Conservation (phyloP, 2,888 invertebrate species). For the Nemotelus pantherinus region DNA sequence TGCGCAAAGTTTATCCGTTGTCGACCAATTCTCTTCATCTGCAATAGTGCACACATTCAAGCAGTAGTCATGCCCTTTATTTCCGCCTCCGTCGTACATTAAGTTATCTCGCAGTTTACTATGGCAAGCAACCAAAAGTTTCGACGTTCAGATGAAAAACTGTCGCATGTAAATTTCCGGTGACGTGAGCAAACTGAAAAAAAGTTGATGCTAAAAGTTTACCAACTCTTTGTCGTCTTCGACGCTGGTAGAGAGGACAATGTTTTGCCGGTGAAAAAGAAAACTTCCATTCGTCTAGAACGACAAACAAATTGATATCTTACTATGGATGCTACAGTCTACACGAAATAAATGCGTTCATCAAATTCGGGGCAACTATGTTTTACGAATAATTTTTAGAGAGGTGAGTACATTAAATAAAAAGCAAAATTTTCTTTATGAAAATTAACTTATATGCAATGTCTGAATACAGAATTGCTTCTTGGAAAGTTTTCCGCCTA, state of each 20-base stretch:
- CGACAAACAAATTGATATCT: neutral
- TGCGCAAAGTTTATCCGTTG: constrained; percentile 15
- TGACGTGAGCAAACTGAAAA: constrained; percentile 42
- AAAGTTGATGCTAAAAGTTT: constrained; percentile 41
- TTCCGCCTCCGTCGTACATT: constrained; percentile 20
- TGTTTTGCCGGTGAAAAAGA: constrained; percentile 11
- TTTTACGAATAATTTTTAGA: no score
- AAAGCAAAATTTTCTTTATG: no score
- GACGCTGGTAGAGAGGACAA: neutral
- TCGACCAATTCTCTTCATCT: constrained; percentile 9
- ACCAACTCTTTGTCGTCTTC: constrained; percentile 18
- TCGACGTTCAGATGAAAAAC: constrained; percentile 38
- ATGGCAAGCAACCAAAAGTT: constrained; percentile 28
- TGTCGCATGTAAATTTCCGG: constrained; percentile 44
- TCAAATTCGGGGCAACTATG: no score
- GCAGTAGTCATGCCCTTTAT: neutral
- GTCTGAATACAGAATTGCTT: no score
- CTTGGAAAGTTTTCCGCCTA: no score
- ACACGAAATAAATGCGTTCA: no score
- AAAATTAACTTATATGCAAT: no score
- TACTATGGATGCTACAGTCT: no score
- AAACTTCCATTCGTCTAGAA: constrained; percentile 23
- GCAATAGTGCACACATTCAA: no score
- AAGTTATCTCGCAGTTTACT: constrained; percentile 22
- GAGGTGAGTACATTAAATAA: no score